A percentile compares a stretch with the other conserved stretches of the same genome.
These are phyloP conservation scores for Drosophila sproati DNA, from an alignment of 1,140 invertebrate genomes.

Conservation along the genomic window DNA sequence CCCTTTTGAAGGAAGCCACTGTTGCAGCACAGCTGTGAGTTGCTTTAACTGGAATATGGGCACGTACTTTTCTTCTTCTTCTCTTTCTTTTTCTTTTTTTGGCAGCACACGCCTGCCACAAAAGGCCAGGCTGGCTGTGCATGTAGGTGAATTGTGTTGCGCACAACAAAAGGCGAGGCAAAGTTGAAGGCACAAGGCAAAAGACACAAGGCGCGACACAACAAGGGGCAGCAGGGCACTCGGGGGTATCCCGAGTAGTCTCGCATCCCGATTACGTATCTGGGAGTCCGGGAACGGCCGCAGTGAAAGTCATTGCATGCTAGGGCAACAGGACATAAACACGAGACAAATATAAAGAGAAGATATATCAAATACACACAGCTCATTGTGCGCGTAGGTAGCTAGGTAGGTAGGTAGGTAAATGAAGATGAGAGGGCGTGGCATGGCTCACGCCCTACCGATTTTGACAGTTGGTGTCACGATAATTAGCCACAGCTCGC, in stretches of 20 bases:
- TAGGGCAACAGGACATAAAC: conserved; percentile 25
- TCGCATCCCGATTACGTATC: neutral
- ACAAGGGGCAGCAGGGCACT: conserved; percentile 11
- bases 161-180: conserved; percentile 57
- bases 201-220: neutral
- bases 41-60: conserved; percentile 71
- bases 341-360: conserved; percentile 11
- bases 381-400: conserved; percentile 38
- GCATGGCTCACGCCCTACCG: conserved; percentile 31
- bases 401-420: conserved; percentile 28
- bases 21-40: conserved; percentile 58
- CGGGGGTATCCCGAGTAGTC: no score
- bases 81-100: conserved; percentile 10
- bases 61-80: conserved; percentile 55
- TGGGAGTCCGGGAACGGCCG: conserved; percentile 3
- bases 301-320: conserved; percentile 23
- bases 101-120: conserved; percentile 73
- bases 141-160: conserved; percentile 38
- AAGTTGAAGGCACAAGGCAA: conserved; percentile 33
- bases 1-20: conserved; percentile 50
- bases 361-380: neutral
- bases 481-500: conserved; percentile 66
- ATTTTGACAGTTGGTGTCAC: conserved; percentile 79
- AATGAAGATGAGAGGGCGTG: conserved; percentile 51
- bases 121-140: conserved; percentile 64